Evolutionary conservation across 2,113 vertebrate genomes (phyloP), one percentile per base, ranked within the genome.

Genomic region (Pteruthius melanotis): DNA sequence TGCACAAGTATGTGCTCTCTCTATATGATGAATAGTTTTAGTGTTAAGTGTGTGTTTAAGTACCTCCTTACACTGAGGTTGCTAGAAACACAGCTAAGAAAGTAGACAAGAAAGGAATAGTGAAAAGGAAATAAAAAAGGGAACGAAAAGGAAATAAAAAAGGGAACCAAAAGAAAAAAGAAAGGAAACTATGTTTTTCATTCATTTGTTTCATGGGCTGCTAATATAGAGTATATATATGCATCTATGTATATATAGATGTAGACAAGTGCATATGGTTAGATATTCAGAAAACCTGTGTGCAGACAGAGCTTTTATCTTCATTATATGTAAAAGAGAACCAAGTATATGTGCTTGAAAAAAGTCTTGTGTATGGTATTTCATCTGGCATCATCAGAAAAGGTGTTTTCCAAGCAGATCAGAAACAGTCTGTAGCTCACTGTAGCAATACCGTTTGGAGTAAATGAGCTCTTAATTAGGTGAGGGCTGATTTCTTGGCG

Each of bases 381-480:
- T 97, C 70, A 89, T 89, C 87, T 91, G 82, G 84, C 63, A 92
- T 95, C 47, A 60, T 93, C 88, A 83, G 59, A 94, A 95, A 95
- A 96, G 93, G 93, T 95, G 79, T 92, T 96, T 95, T 88, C 87
- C 79, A 86, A 60, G 85, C 82, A 95, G 82, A 95, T 96, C 85
- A 95, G 92, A 94, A 95, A 63, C 50, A 83, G 82, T 83, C 84
- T 96, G 72, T 91, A 89, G 87, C 81, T 95, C 90, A 77, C 59
- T 90, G 72, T 44, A 86, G 89, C 60, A 94, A 87, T 84, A 78
- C 89, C 56, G 52, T 91, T 95, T 88, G 82, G 87, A 95, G 92
- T 83, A 92, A 96, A 93, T 1, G 59, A 88, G 92, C 85, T 95
- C 72, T 94, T 95, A 96, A 97, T 96, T 97, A 96, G 60, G 82